Evolutionary conservation across 2,113 vertebrate genomes (phyloP), one percentile per base, ranked within the genome.

Genomic region (Urocolius indicus): DNA sequence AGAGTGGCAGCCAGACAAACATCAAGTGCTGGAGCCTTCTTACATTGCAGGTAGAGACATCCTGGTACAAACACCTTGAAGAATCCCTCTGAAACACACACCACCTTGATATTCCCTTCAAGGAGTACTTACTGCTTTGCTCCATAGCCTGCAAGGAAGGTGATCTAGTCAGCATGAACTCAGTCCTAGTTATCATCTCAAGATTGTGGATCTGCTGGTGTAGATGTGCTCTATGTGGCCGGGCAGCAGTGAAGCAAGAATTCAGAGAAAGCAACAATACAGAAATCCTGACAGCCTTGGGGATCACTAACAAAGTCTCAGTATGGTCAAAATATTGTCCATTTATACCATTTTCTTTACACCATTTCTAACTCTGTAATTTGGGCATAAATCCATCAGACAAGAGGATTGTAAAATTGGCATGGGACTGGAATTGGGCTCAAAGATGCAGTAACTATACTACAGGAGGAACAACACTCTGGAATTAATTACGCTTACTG

Each of bases 1-100:
- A 43, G 26, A 29, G 19, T 1, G 0, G 11, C n/a, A 78, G 19
- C 48, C 1, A 0, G 8, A 7, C 13, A 30, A 46, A 15, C 0
- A 0, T 27, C 26, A 16, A 27, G 6, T 54, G 29, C 49, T 75
- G 52, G 43, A 74, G 21, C 48, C 24, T 62, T 5, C 29, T 43
- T 72, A 12, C 16, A 4, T 6, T 45, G 52, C 24, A 19, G 30
- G 14, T 59, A 46, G 36, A 48, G 18, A 30, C 29, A 57, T 24
- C 32, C 19, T 80, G 38, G 8, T 51, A 36, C 43, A 41, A 67
- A 41, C 0, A 3, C n/a, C 34, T 73, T 65, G 46, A n/a, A n/a
- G 26, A 76, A 63, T 46, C 26, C 8, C 13, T 48, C 24, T 43
- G 55, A 78, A 84, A 8, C 26, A 26, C 38, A 21, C 11, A 27